Evolutionary conservation across 2,113 vertebrate genomes (phyloP), one percentile per base, ranked within the genome.

Genomic region (Hemibagrus wyckioides): DNA sequence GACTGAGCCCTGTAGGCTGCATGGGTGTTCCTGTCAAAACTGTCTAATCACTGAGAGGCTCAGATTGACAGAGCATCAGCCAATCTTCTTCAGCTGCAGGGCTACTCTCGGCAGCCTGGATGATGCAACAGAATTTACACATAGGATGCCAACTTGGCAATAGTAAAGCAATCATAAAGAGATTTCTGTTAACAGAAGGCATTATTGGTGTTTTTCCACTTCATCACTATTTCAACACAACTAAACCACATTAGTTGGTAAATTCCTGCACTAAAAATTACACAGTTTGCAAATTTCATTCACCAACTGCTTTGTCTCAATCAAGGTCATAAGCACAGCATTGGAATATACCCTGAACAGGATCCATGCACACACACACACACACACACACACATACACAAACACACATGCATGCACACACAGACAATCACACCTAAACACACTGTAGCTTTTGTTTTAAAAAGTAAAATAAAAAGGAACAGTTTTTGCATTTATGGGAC

Each of bases 21-120:
- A 41, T 59, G 69, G 39, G 52, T 82, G 67, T 77, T 50, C 25
- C 77, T 83, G 63, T 87, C 85, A 82, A 71, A 87, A 82, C 65
- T 87, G 52, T 61, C 52, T 25, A 44, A 85, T 77, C 54, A 71
- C 83, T 87, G 86, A 89, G 71, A 86, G 83, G 90, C 28, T 84
- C 86, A 82, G n/a, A 73, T n/a, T 82, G 63, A 82, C 52, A 61
- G 19, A 41, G 19, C 39, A 69, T 52, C 61, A 67, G 21, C 19
- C 36, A 52, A 69, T 52, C 57, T 48, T 57, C 56, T 69, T 83
- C 28, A 83, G n/a, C n/a, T 52, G 63, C 61, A 52, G 81, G 65
- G 61, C 44, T 9, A 50, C n/a, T 50, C n/a, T 23, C 63, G n/a
- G n/a, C 41, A 67, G n/a, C 41, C 61, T 83, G 82, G 4, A 83